Evolutionary conservation across 53 echinoderm and acorn worm genomes (phyloP).

Genomic region (Zoroaster sp.): DNA sequence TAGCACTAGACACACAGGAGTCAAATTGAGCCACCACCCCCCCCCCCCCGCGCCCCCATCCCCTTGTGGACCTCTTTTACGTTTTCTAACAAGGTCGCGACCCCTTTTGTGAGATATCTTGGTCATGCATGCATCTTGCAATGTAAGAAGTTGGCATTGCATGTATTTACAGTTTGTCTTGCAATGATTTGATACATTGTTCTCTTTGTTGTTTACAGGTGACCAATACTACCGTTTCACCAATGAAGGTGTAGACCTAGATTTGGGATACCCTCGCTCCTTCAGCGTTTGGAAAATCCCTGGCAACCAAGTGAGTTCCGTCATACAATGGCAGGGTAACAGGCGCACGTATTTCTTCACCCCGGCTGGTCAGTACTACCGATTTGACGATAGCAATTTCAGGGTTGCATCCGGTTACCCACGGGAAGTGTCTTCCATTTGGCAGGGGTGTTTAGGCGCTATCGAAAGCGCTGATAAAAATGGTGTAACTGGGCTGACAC

Average conservation of each 20-base stretch:
- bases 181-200: too few species aligned
- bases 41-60: too few species aligned
- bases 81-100: too few species aligned
- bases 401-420: conserved; percentile 21
- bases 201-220: neutral
- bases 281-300: conserved; percentile 20
- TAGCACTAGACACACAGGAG: too few species aligned
- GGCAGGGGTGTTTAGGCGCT: conserved; percentile 27
- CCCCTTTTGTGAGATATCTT: too few species aligned
- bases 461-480: neutral
- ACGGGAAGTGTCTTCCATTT: neutral
- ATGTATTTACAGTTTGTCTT: too few species aligned
- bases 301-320: neutral
- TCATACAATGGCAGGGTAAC: conserved; percentile 19
- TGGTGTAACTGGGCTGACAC: neutral
- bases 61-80: too few species aligned
- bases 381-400: conserved; percentile 6
- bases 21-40: too few species aligned
- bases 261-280: conserved; percentile 27
- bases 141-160: too few species aligned
- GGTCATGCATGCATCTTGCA: too few species aligned
- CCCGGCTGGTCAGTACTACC: conserved; percentile 15
- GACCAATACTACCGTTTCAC: conserved; percentile 46
- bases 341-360: conserved; percentile 46
- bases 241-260: neutral